phyloP scores from a whole-genome alignment of 2,888 invertebrate species.

The Archips xylosteana region DNA sequence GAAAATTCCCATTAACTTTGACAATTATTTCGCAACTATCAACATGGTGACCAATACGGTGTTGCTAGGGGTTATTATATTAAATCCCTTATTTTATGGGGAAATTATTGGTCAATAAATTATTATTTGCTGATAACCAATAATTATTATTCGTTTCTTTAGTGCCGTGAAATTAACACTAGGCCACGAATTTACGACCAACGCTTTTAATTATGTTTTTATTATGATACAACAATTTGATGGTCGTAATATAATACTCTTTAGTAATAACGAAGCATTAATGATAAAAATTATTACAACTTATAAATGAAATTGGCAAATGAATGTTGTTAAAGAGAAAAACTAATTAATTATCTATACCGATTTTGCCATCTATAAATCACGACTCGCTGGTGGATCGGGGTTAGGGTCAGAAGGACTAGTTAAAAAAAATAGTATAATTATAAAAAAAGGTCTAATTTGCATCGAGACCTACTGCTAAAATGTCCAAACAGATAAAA shows the following conservation, averaged over 20 bases:
- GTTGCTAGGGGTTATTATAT: not conserved
- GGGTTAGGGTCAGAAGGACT: no score
- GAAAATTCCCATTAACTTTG: not conserved
- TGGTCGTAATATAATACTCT: not conserved
- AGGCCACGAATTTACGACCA: not conserved
- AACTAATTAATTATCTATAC: no score
- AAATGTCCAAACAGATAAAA: no score
- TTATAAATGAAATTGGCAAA: no score
- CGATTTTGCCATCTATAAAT: no score
- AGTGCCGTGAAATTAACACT: not conserved
- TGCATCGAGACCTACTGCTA: no score
- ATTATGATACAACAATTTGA: not conserved
- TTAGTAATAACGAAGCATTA: not conserved
- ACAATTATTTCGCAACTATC: not conserved
- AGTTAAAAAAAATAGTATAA: no score
- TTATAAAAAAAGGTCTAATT: no score
- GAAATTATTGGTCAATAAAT: not conserved
- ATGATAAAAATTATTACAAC: no score
- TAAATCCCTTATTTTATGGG: slow-evolving; percentile 4
- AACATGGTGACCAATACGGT: not conserved
- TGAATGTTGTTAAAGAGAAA: no score
- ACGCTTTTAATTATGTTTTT: not conserved
- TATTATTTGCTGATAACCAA: slow-evolving; percentile 3
- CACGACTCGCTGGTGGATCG: no score
- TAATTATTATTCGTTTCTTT: slow-evolving; percentile 5